Percentiles rank a stretch among this genome's conserved stretches.
phyloP scores from a whole-genome alignment of 2,888 invertebrate genomes.

The Zaprionus bogoriensis region DNA sequence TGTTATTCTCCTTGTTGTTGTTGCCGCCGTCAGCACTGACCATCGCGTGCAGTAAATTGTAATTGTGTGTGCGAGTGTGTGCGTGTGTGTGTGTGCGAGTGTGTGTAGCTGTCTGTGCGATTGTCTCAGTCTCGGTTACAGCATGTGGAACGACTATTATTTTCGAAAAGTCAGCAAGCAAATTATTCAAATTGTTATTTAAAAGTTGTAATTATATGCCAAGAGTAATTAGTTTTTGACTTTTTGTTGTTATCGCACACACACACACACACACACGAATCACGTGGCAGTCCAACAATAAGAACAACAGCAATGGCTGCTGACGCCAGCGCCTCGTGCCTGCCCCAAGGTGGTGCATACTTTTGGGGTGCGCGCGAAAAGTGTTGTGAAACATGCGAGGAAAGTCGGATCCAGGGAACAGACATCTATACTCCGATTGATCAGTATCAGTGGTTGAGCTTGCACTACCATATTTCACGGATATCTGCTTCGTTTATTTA shows the following conservation, averaged over 20 bases:
- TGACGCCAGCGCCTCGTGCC: conserved; percentile 5
- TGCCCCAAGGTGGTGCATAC: conserved; percentile 56
- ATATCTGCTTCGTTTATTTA: too few relatives aligned
- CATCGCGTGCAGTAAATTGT: conserved; percentile 78
- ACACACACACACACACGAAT: conserved; percentile 7
- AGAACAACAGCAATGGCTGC: conserved; percentile 24
- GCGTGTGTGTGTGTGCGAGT: conserved; percentile 1
- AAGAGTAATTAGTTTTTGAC: conserved; percentile 68
- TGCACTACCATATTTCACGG: too few relatives aligned
- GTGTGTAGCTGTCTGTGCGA: too few relatives aligned
- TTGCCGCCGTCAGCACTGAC: conserved; percentile 49
- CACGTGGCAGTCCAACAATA: conserved; percentile 22
- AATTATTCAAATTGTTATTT: conserved; percentile 75
- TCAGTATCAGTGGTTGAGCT: too few relatives aligned
- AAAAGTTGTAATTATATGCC: conserved; percentile 72
- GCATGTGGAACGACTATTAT: conserved; percentile 59
- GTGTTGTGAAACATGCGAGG: neutral
- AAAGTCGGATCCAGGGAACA: too few relatives aligned
- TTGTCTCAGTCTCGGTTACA: conserved; percentile 35
- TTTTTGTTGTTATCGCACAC: conserved; percentile 9
- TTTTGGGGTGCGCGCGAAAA: conserved; percentile 55
- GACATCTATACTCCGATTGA: too few relatives aligned
- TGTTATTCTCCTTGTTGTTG: conserved; percentile 16
- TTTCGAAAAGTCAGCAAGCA: conserved; percentile 65
- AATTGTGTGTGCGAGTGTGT: neutral